phyloP scores from a whole-genome alignment of 2,797 vertebrate genomes.

The Tokudaia muenninki region DNA sequence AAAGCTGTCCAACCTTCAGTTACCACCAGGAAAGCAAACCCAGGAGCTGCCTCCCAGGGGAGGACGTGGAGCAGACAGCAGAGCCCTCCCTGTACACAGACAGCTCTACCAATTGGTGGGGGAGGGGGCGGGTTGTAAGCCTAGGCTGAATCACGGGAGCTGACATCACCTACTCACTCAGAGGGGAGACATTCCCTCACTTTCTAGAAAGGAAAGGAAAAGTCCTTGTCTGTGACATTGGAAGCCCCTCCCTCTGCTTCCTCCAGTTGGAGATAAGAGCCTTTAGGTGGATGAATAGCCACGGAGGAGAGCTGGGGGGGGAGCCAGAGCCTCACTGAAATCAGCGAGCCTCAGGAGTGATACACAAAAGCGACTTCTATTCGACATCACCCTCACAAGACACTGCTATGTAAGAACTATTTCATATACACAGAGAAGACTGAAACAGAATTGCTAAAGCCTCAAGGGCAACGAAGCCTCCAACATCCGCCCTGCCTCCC shows the following conservation, averaged over 20 bases:
- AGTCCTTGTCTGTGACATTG: background rate
- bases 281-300: slow-evolving; percentile 3
- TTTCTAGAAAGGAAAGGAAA: background rate
- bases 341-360: background rate
- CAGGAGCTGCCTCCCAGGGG: background rate
- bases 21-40: background rate
- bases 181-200: background rate
- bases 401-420: slow-evolving; percentile 41
- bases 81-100: too few species aligned
- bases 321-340: slow-evolving; percentile 37
- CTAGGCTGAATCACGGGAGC: background rate
- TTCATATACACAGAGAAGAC: background rate
- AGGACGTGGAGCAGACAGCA: slow-evolving; percentile 5
- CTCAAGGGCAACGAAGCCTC: background rate
- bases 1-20: background rate
- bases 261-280: background rate
- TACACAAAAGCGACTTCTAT: slow-evolving; percentile 2
- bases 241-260: background rate
- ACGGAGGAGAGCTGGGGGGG: background rate
- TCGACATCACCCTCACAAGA: slow-evolving; percentile 17
- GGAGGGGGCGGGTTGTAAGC: background rate
- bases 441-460: background rate
- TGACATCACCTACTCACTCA: background rate
- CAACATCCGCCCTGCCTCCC: background rate
- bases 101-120: too few species aligned